phyloP scores from a whole-genome alignment of 2,797 vertebrate genomes.

The Girardinus metallicus region DNA sequence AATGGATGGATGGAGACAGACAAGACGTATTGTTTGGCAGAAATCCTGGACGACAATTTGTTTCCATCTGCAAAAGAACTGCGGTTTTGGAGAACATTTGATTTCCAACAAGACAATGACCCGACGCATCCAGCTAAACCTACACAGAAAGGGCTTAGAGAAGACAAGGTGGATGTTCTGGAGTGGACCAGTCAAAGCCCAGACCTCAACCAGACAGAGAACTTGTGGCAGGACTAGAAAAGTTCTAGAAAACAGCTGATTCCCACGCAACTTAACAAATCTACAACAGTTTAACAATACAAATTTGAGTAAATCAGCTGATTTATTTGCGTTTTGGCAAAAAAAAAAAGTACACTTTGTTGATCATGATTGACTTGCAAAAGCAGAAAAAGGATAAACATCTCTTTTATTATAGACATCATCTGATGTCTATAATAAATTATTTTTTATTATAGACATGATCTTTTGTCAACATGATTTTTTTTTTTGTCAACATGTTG shows the following conservation, averaged over 20 bases:
- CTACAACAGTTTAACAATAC: neutral
- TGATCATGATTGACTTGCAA: neutral
- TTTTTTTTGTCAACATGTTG: neutral
- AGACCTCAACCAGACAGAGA: neutral
- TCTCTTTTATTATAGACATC: neutral
- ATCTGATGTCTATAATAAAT: neutral
- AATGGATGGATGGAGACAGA: too few species aligned
- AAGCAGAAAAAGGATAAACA: neutral
- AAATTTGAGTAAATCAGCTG: neutral
- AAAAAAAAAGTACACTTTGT: neutral
- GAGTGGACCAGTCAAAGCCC: neutral
- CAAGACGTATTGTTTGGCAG: too few species aligned
- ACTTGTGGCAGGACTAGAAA: neutral
- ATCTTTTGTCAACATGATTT: neutral
- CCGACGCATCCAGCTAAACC: neutral
- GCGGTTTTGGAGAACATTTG: neutral
- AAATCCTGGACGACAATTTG: neutral
- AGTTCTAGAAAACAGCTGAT: neutral
- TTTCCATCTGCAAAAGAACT: neutral
- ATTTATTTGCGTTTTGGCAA: too few species aligned
- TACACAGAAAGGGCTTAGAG: neutral
- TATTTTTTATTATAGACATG: neutral
- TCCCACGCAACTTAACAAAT: neutral
- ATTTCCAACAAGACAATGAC: neutral
- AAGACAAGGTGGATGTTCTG: neutral